Base-by-base conservation (phyloP, 1,140 invertebrate genomes). In the Ectropis grisescens region DNA sequence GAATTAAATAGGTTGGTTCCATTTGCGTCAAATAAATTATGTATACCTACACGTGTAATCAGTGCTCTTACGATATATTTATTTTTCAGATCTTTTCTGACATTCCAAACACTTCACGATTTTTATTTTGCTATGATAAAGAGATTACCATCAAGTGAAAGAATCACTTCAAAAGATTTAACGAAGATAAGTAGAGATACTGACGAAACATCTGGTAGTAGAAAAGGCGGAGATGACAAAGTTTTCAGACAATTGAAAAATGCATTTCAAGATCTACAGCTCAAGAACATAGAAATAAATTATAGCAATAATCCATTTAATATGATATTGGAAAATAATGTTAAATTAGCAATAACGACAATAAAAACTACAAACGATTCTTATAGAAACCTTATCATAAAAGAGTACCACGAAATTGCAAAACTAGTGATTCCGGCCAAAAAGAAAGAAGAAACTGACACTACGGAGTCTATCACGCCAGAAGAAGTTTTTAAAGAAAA, bases 1-100 rank as follows among this genome's bases (percentile, higher is more conserved):
- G 87, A 89, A 64, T 30, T 87, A 11, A 85, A 88, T 46, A 70
- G 87, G 59, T 85, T 56, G 37, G 41, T n/a, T n/a, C n/a, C n/a
- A n/a, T n/a, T n/a, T n/a, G n/a, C n/a, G n/a, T n/a, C n/a, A n/a
- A n/a, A n/a, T n/a, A n/a, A n/a, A n/a, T n/a, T n/a, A n/a, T n/a
- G n/a, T n/a, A n/a, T n/a, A n/a, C n/a, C n/a, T n/a, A n/a, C n/a
- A n/a, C n/a, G n/a, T n/a, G n/a, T n/a, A n/a, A n/a, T n/a, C n/a
- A n/a, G n/a, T n/a, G n/a, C n/a, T n/a, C n/a, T n/a, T n/a, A n/a
- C n/a, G n/a, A n/a, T n/a, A n/a, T n/a, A n/a, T 8, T 19, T 19
- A 19, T 31, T 40, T 69, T 67, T 43, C 57, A 81, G 76, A 38
- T 65, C 59, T 5, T 37, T 70, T 10, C 51, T 79, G 29, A 84